Conservation (phyloP, 2,113 vertebrate genomes). For the Cebus imitator region DNA sequence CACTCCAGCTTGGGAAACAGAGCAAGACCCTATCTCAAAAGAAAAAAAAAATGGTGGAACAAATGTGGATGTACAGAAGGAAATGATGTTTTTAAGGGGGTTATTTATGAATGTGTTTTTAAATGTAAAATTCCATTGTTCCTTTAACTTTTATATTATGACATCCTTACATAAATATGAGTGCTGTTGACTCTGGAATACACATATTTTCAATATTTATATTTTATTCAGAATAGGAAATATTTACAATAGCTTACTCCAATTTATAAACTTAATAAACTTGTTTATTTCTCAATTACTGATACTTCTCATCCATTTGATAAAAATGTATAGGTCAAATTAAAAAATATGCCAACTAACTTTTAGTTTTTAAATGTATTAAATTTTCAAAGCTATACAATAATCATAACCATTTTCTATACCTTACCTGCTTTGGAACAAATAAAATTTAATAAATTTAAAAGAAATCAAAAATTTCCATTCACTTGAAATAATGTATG, state of each 20-base stretch:
- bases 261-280: neutral
- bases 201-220: neutral
- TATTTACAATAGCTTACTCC: neutral
- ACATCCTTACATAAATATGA: neutral
- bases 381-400: neutral
- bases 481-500: neutral
- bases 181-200: neutral
- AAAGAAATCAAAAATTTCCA: constrained; percentile 1
- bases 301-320: neutral
- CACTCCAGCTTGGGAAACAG: too few relatives aligned
- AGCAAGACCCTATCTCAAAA: too few relatives aligned
- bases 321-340: neutral
- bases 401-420: neutral
- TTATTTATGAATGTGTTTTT: neutral
- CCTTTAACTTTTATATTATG: neutral
- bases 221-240: neutral
- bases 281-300: neutral
- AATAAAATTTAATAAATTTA: constrained; percentile 8
- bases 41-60: neutral
- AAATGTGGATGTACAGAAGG: neutral
- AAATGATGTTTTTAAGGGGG: neutral
- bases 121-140: neutral
- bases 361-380: neutral
- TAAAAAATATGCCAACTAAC: neutral
- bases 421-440: neutral